A percentile compares a stretch with the other conserved stretches of the same genome.
Evolutionary conservation across 2,888 invertebrate species (phyloP).

Genomic region (Ochropleura plecta): DNA sequence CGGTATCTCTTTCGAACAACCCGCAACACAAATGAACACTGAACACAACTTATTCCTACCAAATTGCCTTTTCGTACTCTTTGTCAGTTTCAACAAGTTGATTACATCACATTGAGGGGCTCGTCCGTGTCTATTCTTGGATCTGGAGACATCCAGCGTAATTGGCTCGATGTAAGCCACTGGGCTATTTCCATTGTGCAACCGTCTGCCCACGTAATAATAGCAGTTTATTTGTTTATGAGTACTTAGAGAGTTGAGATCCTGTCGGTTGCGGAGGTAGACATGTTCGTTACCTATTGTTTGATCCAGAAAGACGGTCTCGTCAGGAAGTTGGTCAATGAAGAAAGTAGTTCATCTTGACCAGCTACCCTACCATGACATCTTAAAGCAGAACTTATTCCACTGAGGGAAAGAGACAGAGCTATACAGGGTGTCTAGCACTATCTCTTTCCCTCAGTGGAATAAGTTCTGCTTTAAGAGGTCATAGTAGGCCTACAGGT

Average conservation of each 20-base stretch:
- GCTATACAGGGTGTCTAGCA: too few relatives aligned
- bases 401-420: too few relatives aligned
- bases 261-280: conserved; percentile 3
- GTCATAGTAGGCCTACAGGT: too few relatives aligned
- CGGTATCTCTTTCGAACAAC: too few relatives aligned
- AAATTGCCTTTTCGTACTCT: conserved; percentile 43
- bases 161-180: conserved; percentile 68
- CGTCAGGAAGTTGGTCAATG: too few relatives aligned
- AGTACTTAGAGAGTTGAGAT: conserved; percentile 22
- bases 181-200: conserved; percentile 68
- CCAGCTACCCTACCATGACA: too few relatives aligned
- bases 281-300: not conserved
- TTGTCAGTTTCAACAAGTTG: conserved; percentile 45
- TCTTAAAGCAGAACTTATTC: too few relatives aligned
- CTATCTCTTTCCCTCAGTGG: too few relatives aligned
- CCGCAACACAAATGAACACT: not conserved
- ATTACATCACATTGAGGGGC: conserved; percentile 69
- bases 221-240: conserved; percentile 44
- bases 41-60: not conserved
- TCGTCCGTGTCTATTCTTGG: conserved; percentile 74
- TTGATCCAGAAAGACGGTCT: not conserved
- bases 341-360: too few relatives aligned
- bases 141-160: conserved; percentile 66
- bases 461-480: too few relatives aligned
- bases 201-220: conserved; percentile 55